phyloP scores from a whole-genome alignment of 1,140 invertebrate species.

The Papilio aristodemus region DNA sequence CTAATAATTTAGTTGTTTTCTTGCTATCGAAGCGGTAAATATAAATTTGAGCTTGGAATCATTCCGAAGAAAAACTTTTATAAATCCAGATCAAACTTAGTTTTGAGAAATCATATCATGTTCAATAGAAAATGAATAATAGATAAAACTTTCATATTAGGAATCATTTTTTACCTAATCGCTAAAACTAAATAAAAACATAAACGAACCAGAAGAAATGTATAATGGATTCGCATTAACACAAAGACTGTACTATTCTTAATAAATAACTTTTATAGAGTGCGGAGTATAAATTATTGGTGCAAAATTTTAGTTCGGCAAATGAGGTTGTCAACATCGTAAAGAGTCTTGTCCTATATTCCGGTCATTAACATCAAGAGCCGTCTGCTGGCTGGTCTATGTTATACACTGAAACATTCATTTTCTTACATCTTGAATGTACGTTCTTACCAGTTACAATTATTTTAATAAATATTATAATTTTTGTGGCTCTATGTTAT shows the following conservation, averaged over 20 bases:
- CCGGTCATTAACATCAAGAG: constrained; percentile 28
- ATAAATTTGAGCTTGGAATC: no score
- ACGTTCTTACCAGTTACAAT: no score
- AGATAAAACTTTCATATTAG: no score
- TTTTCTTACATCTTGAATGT: neutral
- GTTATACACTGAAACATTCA: constrained; percentile 12
- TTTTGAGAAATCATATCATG: no score
- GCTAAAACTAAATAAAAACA: neutral
- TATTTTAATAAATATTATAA: no score
- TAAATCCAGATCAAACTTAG: no score
- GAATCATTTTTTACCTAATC: neutral
- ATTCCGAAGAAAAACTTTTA: no score
- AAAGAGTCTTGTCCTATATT: constrained; percentile 31
- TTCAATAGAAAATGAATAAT: no score
- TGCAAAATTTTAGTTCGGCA: constrained; percentile 26
- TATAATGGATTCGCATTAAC: constrained; percentile 11
- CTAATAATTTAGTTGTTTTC: no score
- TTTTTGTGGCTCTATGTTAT: no score
- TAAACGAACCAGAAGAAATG: neutral
- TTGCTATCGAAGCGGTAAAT: no score
- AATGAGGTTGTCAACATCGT: constrained; percentile 30
- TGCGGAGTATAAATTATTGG: constrained; percentile 25
- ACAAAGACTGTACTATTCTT: constrained; percentile 13
- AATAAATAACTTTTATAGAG: constrained; percentile 23
- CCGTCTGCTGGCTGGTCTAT: constrained; percentile 1